Conservation (phyloP, 2,888 invertebrate species). For the Trissoscelio sp. region DNA sequence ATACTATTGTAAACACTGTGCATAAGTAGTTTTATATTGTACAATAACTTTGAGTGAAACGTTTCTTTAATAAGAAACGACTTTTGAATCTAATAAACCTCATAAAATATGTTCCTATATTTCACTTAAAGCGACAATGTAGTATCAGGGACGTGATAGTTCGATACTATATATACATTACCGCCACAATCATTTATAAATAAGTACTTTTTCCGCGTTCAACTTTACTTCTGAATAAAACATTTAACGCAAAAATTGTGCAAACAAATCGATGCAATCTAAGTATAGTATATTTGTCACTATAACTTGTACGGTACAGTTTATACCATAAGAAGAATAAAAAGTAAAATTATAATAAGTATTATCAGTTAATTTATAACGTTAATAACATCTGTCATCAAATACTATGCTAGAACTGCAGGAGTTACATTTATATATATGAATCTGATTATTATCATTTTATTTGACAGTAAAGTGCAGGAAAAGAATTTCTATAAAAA, state of each 20-base stretch:
- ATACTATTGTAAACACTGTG: constrained; percentile 27
- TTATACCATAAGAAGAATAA: not conserved
- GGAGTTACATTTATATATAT: too few relatives aligned
- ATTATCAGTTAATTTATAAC: not conserved
- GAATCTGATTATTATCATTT: too few relatives aligned
- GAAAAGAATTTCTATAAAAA: too few relatives aligned
- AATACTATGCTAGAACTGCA: too few relatives aligned
- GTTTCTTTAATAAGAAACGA: constrained; percentile 39
- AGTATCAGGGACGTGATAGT: constrained; percentile 13
- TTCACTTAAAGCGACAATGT: constrained; percentile 35
- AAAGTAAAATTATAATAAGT: not conserved
- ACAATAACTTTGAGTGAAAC: constrained; percentile 8
- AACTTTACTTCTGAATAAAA: constrained; percentile 35
- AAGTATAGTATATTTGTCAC: constrained; percentile 13
- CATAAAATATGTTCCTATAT: constrained; percentile 31
- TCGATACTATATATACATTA: constrained; percentile 24
- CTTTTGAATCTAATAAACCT: constrained; percentile 20
- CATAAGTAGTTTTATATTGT: constrained; percentile 9
- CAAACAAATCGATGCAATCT: constrained; percentile 52
- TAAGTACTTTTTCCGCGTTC: constrained; percentile 21
- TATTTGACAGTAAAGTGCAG: too few relatives aligned
- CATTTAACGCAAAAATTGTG: constrained; percentile 24
- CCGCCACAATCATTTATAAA: constrained; percentile 37
- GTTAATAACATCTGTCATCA: too few relatives aligned
- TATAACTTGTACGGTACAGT: too few relatives aligned